phyloP scores from a whole-genome alignment of 2,113 vertebrate genomes.

The Rhinichthys klamathensis region DNA sequence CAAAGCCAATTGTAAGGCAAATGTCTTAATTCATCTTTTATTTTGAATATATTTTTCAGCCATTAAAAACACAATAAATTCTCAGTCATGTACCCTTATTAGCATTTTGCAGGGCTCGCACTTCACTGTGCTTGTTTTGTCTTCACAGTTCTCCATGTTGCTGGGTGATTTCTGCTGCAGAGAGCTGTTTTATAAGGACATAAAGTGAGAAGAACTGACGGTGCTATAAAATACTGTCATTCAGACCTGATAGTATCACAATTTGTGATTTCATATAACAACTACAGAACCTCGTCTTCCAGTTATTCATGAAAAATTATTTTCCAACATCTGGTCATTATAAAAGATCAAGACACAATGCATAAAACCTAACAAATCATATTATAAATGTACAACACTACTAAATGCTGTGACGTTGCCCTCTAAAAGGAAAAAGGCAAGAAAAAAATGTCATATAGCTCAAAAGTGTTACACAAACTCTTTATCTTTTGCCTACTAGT shows the following conservation, averaged over 20 bases:
- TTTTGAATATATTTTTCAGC: slow-evolving; percentile 4
- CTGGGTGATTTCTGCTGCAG: background rate
- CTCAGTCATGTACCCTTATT: background rate
- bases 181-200: slow-evolving; percentile 4
- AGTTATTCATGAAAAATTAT: background rate
- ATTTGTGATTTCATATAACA: background rate
- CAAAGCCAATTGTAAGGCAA: background rate
- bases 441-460: background rate
- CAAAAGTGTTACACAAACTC: no score
- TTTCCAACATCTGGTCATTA: background rate
- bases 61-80: slow-evolving; percentile 6
- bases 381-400: background rate
- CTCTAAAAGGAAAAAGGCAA: background rate
- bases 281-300: background rate
- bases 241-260: slow-evolving; percentile 1
- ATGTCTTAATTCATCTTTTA: slow-evolving; percentile 1
- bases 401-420: background rate
- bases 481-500: no score
- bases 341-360: background rate
- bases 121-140: background rate
- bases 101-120: slow-evolving; percentile 27
- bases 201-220: slow-evolving; percentile 3
- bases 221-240: slow-evolving; percentile 13
- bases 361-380: slow-evolving; percentile 10
- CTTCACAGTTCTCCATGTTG: background rate